Conservation (phyloP, 1,140 invertebrate species). For the Mya arenaria region DNA sequence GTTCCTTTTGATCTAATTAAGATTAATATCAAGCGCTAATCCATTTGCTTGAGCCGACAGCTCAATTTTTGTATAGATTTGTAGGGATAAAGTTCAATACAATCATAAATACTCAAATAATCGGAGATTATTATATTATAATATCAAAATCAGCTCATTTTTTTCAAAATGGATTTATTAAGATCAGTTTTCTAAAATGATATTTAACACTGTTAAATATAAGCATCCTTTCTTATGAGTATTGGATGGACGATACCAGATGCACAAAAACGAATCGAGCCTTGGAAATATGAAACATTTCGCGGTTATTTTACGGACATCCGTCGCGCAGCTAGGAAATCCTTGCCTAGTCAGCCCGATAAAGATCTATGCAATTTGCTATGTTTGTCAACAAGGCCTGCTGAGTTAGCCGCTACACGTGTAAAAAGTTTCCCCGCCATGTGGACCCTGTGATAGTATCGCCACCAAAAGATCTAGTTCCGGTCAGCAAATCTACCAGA, state of each 20-base stretch:
- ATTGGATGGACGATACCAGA: slow-evolving; percentile 21
- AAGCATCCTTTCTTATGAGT: slow-evolving; percentile 1
- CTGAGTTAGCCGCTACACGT: too few relatives aligned
- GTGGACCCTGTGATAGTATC: not conserved
- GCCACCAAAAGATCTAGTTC: not conserved
- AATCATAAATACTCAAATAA: too few relatives aligned
- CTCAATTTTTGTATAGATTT: too few relatives aligned
- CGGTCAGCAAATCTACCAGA: not conserved
- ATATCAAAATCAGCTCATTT: not conserved
- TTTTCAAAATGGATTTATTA: not conserved
- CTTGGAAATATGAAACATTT: slow-evolving; percentile 34
- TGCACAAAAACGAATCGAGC: not conserved
- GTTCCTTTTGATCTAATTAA: too few relatives aligned
- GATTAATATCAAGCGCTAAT: too few relatives aligned
- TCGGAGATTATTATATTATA: too few relatives aligned
- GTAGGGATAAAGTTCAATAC: too few relatives aligned
- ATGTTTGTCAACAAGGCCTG: not conserved
- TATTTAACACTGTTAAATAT: not conserved
- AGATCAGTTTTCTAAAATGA: not conserved
- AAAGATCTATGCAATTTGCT: slow-evolving; percentile 29
- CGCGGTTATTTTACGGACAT: slow-evolving; percentile 45
- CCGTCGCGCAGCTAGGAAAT: slow-evolving; percentile 20
- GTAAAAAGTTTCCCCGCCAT: not conserved
- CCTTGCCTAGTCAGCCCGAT: slow-evolving; percentile 25
- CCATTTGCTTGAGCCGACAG: too few relatives aligned